These are phyloP conservation scores for Pyrgilauda ruficollis DNA, from an alignment of 2,113 vertebrate genomes.

Conservation along the genomic window DNA sequence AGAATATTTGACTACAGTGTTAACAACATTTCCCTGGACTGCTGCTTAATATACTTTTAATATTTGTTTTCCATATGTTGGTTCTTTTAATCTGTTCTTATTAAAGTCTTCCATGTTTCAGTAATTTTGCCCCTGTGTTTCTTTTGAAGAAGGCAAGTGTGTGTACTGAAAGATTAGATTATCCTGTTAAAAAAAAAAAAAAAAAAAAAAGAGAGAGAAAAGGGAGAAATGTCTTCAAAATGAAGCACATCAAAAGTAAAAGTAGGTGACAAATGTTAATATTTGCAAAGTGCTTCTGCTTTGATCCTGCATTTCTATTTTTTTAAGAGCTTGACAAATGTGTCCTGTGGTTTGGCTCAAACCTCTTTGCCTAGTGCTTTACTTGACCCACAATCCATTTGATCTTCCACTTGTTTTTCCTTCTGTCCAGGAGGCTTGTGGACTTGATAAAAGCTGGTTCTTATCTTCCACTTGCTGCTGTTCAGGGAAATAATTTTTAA, in stretches of 20 bases:
- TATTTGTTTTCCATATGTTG: conserved; percentile 46
- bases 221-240: conserved; percentile 69
- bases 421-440: conserved; percentile 46
- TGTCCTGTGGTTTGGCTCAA: conserved; percentile 78
- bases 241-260: conserved; percentile 81
- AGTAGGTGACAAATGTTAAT: conserved; percentile 83
- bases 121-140: conserved; percentile 49
- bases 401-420: conserved; percentile 70
- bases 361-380: conserved; percentile 74
- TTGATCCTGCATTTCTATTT: conserved; percentile 79
- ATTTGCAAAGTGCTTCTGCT: conserved; percentile 79
- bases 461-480: conserved; percentile 44
- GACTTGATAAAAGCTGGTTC: background rate
- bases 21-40: conserved; percentile 43
- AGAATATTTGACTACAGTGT: background rate
- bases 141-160: conserved; percentile 68
- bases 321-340: conserved; percentile 81
- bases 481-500: conserved; percentile 15
- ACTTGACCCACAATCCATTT: conserved; percentile 72
- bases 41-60: conserved; percentile 67
- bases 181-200: conserved; percentile 27
- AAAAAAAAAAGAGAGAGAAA: conserved; percentile 19
- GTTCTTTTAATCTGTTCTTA: conserved; percentile 50
- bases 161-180: conserved; percentile 74
- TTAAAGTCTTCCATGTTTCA: conserved; percentile 61